These are phyloP conservation scores for Syndactyla subalaris DNA, from an alignment of 2,797 vertebrate species.

Conservation along the genomic window DNA sequence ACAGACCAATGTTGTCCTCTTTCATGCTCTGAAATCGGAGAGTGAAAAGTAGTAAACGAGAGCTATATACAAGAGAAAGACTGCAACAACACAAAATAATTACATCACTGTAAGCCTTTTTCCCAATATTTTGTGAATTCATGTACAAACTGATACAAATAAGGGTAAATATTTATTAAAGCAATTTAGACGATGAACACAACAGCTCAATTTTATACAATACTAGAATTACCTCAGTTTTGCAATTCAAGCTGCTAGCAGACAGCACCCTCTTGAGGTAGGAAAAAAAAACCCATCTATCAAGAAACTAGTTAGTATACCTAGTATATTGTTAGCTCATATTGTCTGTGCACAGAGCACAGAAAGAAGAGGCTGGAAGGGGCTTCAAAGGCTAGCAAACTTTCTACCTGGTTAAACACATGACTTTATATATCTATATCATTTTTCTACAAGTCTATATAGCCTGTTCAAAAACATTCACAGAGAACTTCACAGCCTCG, in stretches of 20 bases:
- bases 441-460: background rate
- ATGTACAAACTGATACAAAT: background rate
- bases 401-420: background rate
- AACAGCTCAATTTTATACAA: background rate
- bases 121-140: background rate
- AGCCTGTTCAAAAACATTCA: background rate
- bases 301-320: background rate
- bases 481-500: background rate
- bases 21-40: background rate
- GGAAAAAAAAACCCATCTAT: background rate
- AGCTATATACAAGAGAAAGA: background rate
- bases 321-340: background rate
- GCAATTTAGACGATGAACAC: background rate
- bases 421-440: background rate
- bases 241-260: slow-evolving; percentile 43
- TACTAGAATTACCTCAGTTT: background rate
- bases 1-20: background rate
- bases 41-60: background rate
- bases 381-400: background rate
- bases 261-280: slow-evolving; percentile 74
- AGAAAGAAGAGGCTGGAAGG: background rate
- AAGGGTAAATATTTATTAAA: background rate
- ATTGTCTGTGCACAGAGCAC: background rate
- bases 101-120: background rate
- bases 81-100: background rate